A percentile compares a stretch with the other conserved stretches of the same genome.
Conservation (phyloP, 2,888 invertebrate genomes). For the Mesoligia furuncula region DNA sequence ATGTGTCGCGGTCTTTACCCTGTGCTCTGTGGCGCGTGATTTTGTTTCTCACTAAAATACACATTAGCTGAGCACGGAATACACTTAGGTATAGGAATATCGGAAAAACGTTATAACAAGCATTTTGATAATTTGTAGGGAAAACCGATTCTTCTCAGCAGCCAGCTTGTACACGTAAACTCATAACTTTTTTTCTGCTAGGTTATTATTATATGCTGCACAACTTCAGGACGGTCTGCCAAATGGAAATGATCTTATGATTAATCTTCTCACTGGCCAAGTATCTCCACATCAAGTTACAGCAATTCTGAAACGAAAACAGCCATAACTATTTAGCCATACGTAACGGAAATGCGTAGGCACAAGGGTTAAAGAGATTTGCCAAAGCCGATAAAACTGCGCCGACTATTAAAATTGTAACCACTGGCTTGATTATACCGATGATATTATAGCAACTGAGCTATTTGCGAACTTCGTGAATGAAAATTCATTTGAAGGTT, state of each 20-base stretch:
- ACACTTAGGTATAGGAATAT: neutral
- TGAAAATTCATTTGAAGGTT: constrained; percentile 59
- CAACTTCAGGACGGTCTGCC: neutral
- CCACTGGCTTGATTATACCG: constrained; percentile 42
- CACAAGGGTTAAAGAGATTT: constrained; percentile 67
- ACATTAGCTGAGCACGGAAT: constrained; percentile 47
- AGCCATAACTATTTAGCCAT: constrained; percentile 52
- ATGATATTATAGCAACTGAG: constrained; percentile 52
- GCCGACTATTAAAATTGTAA: constrained; percentile 55
- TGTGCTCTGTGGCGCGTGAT: constrained; percentile 60
- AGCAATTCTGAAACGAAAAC: constrained; percentile 25
- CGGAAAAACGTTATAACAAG: constrained; percentile 4
- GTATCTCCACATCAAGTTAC: neutral
- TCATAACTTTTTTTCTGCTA: neutral
- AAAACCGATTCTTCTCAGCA: neutral
- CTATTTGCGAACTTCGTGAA: constrained; percentile 54
- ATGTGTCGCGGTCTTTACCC: constrained; percentile 66
- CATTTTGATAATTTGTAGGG: constrained; percentile 6
- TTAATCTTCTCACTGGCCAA: neutral
- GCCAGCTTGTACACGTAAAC: neutral
- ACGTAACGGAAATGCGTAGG: constrained; percentile 71
- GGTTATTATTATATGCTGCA: neutral
- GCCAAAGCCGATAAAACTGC: constrained; percentile 68
- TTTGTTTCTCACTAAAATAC: constrained; percentile 51
- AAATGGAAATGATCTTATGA: neutral